Percentiles rank a stretch among this genome's conserved stretches.
Evolutionary conservation across 2,888 invertebrate genomes (phyloP).

Genomic region (Amitus sp.): DNA sequence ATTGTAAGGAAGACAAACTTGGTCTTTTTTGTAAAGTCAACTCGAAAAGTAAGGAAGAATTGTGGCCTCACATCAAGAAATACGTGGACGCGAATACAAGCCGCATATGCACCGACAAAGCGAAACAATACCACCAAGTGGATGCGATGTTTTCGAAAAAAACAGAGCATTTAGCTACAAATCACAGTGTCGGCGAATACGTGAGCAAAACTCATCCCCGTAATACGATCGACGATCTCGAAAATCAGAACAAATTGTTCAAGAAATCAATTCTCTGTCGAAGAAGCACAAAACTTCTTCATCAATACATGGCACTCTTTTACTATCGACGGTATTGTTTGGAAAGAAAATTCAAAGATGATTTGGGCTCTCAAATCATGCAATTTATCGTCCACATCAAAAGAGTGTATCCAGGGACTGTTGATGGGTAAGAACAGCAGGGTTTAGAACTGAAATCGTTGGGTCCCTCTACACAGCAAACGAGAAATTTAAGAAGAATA

Average conservation of each 20-base stretch:
- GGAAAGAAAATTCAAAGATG: not conserved
- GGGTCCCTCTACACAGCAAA: too few relatives aligned
- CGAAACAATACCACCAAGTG: conserved; percentile 1
- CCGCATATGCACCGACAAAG: conserved; percentile 5
- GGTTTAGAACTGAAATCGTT: too few relatives aligned
- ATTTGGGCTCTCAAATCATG: conserved; percentile 21
- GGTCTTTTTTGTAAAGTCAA: conserved; percentile 8
- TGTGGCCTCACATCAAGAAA: conserved; percentile 19
- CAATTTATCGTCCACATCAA: conserved; percentile 27
- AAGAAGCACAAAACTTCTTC: conserved; percentile 2
- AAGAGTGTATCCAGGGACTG: conserved; percentile 23
- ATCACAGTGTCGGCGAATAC: conserved; percentile 18
- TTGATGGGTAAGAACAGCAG: too few relatives aligned
- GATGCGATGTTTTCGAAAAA: conserved; percentile 4
- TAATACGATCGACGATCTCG: conserved; percentile 18
- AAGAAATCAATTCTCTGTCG: conserved; percentile 2
- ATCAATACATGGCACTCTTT: conserved; percentile 19
- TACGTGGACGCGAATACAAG: conserved; percentile 5
- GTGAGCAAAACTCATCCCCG: conserved; percentile 6
- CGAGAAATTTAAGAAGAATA: too few relatives aligned
- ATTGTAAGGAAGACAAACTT: not conserved
- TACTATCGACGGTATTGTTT: conserved; percentile 1
- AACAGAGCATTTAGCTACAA: conserved; percentile 16
- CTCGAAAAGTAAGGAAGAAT: conserved; percentile 19
- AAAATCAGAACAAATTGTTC: conserved; percentile 17